Conservation (phyloP, 2,113 vertebrate genomes). For the Cynoglossus semilaevis region DNA sequence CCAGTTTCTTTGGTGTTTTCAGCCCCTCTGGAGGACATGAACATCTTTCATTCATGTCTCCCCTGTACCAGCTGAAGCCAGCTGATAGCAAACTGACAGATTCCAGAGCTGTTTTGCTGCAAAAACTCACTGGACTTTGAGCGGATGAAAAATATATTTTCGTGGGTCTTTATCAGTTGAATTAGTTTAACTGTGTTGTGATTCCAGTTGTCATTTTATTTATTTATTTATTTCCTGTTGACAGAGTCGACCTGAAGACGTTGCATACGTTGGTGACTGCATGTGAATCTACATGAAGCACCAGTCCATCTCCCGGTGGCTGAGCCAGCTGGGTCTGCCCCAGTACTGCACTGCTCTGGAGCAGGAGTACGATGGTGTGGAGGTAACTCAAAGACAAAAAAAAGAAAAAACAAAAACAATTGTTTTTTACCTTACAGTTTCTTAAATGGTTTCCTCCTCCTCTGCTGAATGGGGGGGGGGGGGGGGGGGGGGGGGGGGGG, state of each 20-base stretch:
- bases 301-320: constrained; percentile 77
- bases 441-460: background rate
- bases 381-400: constrained; percentile 65
- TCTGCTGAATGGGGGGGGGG: too few species aligned
- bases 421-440: background rate
- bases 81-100: constrained; percentile 21
- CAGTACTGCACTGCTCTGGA: constrained; percentile 76
- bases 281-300: constrained; percentile 71
- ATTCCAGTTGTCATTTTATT: too few species aligned
- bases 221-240: constrained; percentile 14
- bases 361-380: constrained; percentile 76
- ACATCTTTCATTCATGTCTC: constrained; percentile 5
- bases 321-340: constrained; percentile 77
- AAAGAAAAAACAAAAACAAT: background rate
- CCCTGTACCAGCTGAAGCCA: constrained; percentile 4
- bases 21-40: background rate
- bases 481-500: background rate
- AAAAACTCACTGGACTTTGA: constrained; percentile 6
- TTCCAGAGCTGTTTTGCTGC: constrained; percentile 21
- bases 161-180: background rate
- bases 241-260: constrained; percentile 14
- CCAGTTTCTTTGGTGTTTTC: background rate
- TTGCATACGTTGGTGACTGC: constrained; percentile 11
- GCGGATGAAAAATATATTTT: background rate
- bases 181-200: background rate